Evolutionary conservation across 2,113 vertebrate genomes (phyloP).

Genomic region (Pyxicephalus adspersus): DNA sequence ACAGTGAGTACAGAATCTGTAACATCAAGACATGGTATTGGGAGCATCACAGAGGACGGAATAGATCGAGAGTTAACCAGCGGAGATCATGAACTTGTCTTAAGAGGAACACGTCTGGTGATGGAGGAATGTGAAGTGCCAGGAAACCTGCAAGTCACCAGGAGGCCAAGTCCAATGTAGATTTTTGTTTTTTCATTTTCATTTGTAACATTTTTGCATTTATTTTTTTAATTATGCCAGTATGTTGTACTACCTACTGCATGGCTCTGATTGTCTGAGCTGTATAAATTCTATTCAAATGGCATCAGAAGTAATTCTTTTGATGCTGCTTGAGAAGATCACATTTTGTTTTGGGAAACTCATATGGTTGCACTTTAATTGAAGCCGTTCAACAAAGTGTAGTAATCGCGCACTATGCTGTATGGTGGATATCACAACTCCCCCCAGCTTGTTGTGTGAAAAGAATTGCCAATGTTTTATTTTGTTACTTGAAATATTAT

Average conservation of each 20-base stretch:
- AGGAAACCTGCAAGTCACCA: conserved; percentile 73
- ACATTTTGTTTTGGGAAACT: conserved; percentile 62
- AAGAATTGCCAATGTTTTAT: neutral
- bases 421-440: neutral
- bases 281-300: conserved; percentile 81
- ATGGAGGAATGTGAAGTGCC: conserved; percentile 94
- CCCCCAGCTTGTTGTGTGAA: neutral
- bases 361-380: conserved; percentile 68
- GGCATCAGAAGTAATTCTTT: conserved; percentile 74
- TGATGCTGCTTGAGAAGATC: conserved; percentile 66
- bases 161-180: conserved; percentile 75
- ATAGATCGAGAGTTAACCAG: conserved; percentile 85
- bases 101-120: conserved; percentile 91
- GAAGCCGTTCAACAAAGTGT: conserved; percentile 68
- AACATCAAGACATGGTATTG: conserved; percentile 66
- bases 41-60: conserved; percentile 77
- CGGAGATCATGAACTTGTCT: conserved; percentile 90
- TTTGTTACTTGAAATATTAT: conserved; percentile 41
- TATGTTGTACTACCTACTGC: conserved; percentile 77
- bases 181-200: conserved; percentile 38
- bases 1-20: conserved; percentile 81
- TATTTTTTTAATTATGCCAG: conserved; percentile 74
- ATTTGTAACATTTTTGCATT: conserved; percentile 65
- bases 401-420: conserved; percentile 56
- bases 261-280: conserved; percentile 79